Base-by-base conservation (phyloP, 2,888 invertebrate species). In the Graphium colonna region DNA sequence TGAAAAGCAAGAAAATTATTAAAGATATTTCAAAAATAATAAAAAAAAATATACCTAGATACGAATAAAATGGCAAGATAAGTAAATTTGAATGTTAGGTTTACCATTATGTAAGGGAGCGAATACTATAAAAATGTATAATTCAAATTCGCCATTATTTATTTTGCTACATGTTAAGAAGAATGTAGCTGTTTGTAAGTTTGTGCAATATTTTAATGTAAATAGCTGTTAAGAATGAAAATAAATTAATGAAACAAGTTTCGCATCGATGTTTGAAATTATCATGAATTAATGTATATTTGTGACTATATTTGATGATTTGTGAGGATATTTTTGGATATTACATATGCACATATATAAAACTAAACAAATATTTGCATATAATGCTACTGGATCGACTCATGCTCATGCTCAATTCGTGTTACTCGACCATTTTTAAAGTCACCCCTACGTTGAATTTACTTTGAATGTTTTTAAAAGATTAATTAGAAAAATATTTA, bases 141-240 rank as follows among this genome's bases (percentile, higher is more conserved):
- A 26, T 17, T 12, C 31, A 48, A 55, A 57, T 43, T 55, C 47
- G 44, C 16, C 8, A 36, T 56, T 43, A 52, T 49, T 51, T 57
- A 44, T 52, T 33, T 53, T 50, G 56, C 55, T 49, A 61, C 58
- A 57, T 58, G 38, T 40, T 54, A 16, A 31, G 40, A 12, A 13
- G 40, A 59, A 57, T 56, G 53, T 62, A 69, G 71, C 71, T 73
- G 69, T 68, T 64, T 68, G 55, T 59, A 67, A 65, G 81, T 81
- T 67, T 66, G 81, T 82, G 81, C 81, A 82, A 82, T 82, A 82
- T 75, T 69, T 71, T 71, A 40, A 33, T 40, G 13, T 49, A 54
- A 21, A 2, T 33, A 42, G 42, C 18, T 45, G 2, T 31, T 52
- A 52, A 46, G 33, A 46, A 8, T 40, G n/a, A n/a, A 3, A 52